Percentiles rank a stretch among this genome's conserved stretches.
Evolutionary conservation across 2,888 invertebrate genomes (phyloP).

Genomic region (Marasmarcha lunaedactyla): DNA sequence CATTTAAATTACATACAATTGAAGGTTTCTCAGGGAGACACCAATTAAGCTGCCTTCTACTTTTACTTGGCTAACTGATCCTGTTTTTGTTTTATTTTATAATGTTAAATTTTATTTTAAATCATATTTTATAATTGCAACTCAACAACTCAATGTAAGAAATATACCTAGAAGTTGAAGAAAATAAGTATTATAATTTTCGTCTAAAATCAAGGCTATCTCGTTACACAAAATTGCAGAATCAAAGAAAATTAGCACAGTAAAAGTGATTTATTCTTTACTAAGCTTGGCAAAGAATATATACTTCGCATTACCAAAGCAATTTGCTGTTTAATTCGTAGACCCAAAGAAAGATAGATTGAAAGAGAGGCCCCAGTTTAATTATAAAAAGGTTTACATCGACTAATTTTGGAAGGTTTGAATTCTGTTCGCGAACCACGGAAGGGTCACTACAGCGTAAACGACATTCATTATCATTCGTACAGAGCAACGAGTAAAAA

Average conservation of each 20-base stretch:
- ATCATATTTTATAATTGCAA: neutral
- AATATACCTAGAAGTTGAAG: too few species aligned
- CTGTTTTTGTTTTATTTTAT: too few species aligned
- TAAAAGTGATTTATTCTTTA: constrained; percentile 67
- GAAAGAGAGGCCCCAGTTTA: constrained; percentile 46
- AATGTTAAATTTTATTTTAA: too few species aligned
- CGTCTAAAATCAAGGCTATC: too few species aligned
- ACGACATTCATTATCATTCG: constrained; percentile 70
- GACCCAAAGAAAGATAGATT: constrained; percentile 65
- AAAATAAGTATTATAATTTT: too few species aligned
- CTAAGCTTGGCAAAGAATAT: constrained; percentile 56
- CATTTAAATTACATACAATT: too few species aligned
- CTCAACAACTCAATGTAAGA: neutral
- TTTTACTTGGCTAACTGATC: too few species aligned
- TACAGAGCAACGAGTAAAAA: constrained; percentile 51
- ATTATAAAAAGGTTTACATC: constrained; percentile 67
- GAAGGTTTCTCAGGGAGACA: too few species aligned
- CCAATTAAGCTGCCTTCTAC: too few species aligned
- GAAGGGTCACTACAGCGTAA: constrained; percentile 66
- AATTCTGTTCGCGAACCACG: constrained; percentile 65
- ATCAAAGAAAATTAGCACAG: constrained; percentile 30
- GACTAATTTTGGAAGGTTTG: constrained; percentile 66
- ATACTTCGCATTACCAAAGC: constrained; percentile 66
- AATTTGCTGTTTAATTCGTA: constrained; percentile 68
- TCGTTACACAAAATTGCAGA: neutral